Conservation (phyloP, 37 sponge, comb jelly and placozoan species). For the Ephydatia muelleri region DNA sequence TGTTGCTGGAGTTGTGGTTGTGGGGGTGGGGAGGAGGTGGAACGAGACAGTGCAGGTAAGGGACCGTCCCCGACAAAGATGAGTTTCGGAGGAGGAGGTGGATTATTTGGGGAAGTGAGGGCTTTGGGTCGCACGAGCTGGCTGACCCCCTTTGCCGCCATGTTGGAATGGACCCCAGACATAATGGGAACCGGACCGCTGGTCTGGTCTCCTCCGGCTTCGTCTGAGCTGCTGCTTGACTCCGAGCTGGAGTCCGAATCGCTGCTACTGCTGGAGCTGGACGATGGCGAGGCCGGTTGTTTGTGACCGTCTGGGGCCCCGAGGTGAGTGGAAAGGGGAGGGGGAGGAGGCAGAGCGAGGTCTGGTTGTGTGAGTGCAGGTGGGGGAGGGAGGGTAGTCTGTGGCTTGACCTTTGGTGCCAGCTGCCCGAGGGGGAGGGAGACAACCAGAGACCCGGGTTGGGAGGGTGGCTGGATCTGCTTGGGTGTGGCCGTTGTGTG, state of each 20-base stretch:
- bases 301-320: neutral
- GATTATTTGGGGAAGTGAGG: constrained; percentile 31
- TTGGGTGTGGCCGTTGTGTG: neutral
- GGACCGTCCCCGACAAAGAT: neutral
- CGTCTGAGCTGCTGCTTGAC: constrained; percentile 25
- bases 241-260: constrained; percentile 41
- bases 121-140: constrained; percentile 42
- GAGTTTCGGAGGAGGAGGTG: neutral
- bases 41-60: neutral
- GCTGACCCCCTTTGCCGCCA: neutral
- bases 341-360: constrained; percentile 1
- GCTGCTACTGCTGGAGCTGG: constrained; percentile 37
- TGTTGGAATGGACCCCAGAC: constrained; percentile 17
- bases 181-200: constrained; percentile 36
- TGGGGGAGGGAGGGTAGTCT: constrained; percentile 4
- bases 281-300: constrained; percentile 13
- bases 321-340: neutral
- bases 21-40: constrained; percentile 23
- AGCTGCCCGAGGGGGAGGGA: constrained; percentile 3
- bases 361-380: too few species aligned
- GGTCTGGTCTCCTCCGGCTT: too few species aligned
- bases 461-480: neutral
- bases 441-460: neutral
- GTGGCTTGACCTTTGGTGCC: neutral
- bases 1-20: neutral